Evolutionary conservation across 2,113 vertebrate genomes (phyloP), one percentile per base, ranked within the genome.

Genomic region (Ploceus nigricollis): DNA sequence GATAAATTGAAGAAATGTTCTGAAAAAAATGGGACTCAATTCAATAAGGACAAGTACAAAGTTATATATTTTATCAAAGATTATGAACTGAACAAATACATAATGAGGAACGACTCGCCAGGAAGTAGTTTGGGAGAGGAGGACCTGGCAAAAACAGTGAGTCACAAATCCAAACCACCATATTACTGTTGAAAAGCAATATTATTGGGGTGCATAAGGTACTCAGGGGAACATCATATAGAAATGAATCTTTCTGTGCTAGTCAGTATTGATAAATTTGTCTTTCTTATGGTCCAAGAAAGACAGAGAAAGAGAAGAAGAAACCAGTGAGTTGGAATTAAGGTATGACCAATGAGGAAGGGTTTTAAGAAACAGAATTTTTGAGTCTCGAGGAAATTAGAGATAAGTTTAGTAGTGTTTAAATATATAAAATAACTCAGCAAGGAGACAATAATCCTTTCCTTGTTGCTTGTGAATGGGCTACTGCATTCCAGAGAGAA

Each of bases 1-100:
- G 90, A 93, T 80, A 76, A 88, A 93, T 94, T 88, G 82, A 90
- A 92, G 54, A 86, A 93, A 90, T 77, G 71, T 96, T 72, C 95
- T 80, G 48, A 69, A 91, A 94, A 93, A 93, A 79, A 60, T 45
- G 57, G 37, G 66, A 94, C 54, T 86, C 71, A 69, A 42, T 92
- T 94, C 88, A 96, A 57, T 82, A 77, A 88, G 10, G 57, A 86
- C 71, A 90, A 89, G 25, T 72, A 87, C 37, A 88, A 85, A 90
- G 66, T 88, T 90, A 63, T 76, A 23, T 65, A 61, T 83, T 83
- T 89, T 73, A 81, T 69, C 14, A 80, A 87, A 71, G 83, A 77
- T 61, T 72, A 94, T 80, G 37, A 88, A 93, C 75, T 33, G 14
- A 14, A 88, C 44, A 79, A 95, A 84, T 47, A 79, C 48, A 69